Evolutionary conservation across 2,888 invertebrate species (phyloP).

Genomic region (Octonoba sinensis): DNA sequence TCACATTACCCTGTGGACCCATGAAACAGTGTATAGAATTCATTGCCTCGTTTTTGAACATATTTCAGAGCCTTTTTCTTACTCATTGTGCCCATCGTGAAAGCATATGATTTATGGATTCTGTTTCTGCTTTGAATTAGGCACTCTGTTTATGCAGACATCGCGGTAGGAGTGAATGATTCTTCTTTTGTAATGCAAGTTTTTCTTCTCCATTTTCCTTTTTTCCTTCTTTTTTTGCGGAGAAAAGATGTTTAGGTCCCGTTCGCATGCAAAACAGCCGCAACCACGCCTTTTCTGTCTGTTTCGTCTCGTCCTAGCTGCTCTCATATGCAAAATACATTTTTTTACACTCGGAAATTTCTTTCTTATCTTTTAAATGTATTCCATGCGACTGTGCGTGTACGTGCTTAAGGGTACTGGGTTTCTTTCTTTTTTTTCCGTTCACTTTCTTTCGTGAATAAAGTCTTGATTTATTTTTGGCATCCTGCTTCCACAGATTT

Average conservation of each 20-base stretch:
- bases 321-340: constrained; percentile 57
- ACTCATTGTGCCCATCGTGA: no score
- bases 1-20: no score
- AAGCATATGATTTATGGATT: constrained; percentile 56
- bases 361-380: constrained; percentile 8
- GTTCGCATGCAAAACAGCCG: constrained; percentile 53
- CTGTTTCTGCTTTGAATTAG: constrained; percentile 44
- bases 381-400: constrained; percentile 15
- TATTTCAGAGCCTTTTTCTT: no score
- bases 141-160: constrained; percentile 55
- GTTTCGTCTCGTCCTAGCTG: constrained; percentile 23
- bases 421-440: constrained; percentile 20
- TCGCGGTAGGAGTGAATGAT: constrained; percentile 37
- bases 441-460: constrained; percentile 36
- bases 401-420: constrained; percentile 42
- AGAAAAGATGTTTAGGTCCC: constrained; percentile 25
- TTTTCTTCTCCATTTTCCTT: constrained; percentile 18
- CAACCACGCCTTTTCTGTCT: constrained; percentile 45
- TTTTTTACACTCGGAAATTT: constrained; percentile 20
- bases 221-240: constrained; percentile 20
- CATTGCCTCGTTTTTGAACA: no score
- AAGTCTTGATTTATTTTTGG: constrained; percentile 39
- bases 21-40: no score
- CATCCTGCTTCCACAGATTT: constrained; percentile 2
- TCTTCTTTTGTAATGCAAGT: constrained; percentile 21